Conservation (phyloP, 1,140 invertebrate genomes). For the Melanaphis sacchari region DNA sequence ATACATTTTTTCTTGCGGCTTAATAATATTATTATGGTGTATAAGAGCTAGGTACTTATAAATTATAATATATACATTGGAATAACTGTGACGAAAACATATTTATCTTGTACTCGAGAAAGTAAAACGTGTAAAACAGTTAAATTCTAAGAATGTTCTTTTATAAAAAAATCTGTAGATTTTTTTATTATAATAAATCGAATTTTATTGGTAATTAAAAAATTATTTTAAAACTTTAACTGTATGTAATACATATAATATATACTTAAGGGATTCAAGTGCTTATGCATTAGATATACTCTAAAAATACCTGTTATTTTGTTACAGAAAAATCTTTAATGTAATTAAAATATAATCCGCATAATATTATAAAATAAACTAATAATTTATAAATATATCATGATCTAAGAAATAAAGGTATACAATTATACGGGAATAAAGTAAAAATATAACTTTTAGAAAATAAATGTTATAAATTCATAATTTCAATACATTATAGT, state of each 20-base stretch:
- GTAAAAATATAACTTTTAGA: neutral
- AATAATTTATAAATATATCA: neutral
- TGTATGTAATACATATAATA: neutral
- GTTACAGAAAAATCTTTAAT: neutral
- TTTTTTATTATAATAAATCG: neutral
- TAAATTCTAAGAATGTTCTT: neutral
- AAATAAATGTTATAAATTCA: neutral
- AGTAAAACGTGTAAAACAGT: neutral
- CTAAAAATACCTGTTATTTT: neutral
- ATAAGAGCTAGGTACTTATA: neutral
- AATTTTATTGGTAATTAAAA: neutral
- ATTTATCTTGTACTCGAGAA: neutral
- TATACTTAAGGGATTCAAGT: neutral
- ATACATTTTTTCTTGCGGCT: neutral
- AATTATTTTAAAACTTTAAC: neutral
- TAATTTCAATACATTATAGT: neutral
- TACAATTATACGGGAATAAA: neutral
- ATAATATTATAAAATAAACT: neutral
- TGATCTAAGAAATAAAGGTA: neutral
- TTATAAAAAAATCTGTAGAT: neutral
- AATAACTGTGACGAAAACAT: neutral
- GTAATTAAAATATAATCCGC: neutral
- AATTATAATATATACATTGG: neutral
- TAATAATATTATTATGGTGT: constrained; percentile 5
- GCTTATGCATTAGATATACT: neutral